phyloP scores from a whole-genome alignment of 2,113 vertebrate species.

The Collichthys lucidus region DNA sequence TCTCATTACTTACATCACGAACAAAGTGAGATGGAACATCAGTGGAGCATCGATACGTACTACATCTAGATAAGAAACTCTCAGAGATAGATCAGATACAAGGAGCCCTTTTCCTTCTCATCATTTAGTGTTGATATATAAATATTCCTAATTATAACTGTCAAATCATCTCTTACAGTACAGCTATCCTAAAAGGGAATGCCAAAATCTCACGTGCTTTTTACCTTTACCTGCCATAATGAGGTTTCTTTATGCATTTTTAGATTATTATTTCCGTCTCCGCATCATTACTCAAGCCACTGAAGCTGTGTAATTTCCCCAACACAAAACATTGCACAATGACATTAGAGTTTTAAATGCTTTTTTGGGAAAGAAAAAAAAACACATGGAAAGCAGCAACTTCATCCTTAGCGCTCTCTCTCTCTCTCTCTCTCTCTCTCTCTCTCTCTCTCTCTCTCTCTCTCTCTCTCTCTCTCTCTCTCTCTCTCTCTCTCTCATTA shows the following conservation, averaged over 20 bases:
- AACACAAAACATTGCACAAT: conserved; percentile 15
- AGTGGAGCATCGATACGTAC: neutral
- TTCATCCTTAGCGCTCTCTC: no score
- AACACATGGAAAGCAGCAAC: no score
- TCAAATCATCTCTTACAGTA: neutral
- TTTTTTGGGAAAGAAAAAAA: conserved; percentile 3
- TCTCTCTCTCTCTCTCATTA: conserved; percentile 15
- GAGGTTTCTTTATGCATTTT: neutral
- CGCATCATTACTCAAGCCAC: conserved; percentile 16
- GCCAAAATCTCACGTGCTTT: neutral
- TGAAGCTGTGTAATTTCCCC: conserved; percentile 6
- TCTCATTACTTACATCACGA: neutral
- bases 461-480: neutral
- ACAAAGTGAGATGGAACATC: neutral
- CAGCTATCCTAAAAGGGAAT: neutral
- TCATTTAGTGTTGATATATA: neutral
- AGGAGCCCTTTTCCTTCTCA: neutral
- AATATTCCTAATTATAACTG: neutral
- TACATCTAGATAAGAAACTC: neutral
- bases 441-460: conserved; percentile 11
- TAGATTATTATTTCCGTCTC: neutral
- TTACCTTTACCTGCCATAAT: neutral
- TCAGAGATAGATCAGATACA: neutral
- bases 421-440: no score
- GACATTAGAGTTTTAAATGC: conserved; percentile 32